Base-by-base conservation (phyloP, 2,888 invertebrate species). In the Sarcophaga variegata region DNA sequence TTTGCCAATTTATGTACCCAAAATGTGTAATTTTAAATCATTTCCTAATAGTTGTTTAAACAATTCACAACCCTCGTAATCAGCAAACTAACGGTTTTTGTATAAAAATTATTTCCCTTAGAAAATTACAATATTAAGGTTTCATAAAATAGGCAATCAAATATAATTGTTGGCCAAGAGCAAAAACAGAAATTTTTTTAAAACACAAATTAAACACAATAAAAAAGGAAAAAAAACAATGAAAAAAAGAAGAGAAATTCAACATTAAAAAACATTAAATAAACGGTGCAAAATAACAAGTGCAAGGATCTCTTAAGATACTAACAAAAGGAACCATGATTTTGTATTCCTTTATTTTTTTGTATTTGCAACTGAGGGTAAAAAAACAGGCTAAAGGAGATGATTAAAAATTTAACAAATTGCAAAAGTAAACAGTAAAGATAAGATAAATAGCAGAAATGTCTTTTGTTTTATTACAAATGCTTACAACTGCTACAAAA, bases 51-150 rank as follows among this genome's bases (percentile, higher is more conserved):
- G 20, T 20, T 20, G 20, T 20, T 20, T 22, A 22, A 22, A 22
- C 22, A 22, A 22, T 22, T 22, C 6, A 66, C 80, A 66, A 81
- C 66, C 80, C 72, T 88, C 89, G 89, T 90, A 89, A 86, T 88
- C 85, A 87, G 86, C 85, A 81, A 70, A 86, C 74, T 88, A 76
- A 77, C 8, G 10, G 37, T 37, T 37, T 37, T 8, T 80, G 54
- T 54, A 25, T 63, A 71, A 49, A 83, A 74, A 20, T 27, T 3
- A n/a, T 67, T 25, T n/a, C 66, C 59, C 25, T 59, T 37, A 37
- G 37, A 37, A 10, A 37, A 37, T 8, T 37, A 37, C 37, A 72
- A 66, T 77, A 86, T 67, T 76, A 89, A 85, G 27, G 75, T 69
- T 12, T 22, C 59, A 62, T 71, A 71, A 74, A 69, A 60, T 62